Conservation (phyloP, 2,113 vertebrate genomes). For the Pycnonotus jocosus region DNA sequence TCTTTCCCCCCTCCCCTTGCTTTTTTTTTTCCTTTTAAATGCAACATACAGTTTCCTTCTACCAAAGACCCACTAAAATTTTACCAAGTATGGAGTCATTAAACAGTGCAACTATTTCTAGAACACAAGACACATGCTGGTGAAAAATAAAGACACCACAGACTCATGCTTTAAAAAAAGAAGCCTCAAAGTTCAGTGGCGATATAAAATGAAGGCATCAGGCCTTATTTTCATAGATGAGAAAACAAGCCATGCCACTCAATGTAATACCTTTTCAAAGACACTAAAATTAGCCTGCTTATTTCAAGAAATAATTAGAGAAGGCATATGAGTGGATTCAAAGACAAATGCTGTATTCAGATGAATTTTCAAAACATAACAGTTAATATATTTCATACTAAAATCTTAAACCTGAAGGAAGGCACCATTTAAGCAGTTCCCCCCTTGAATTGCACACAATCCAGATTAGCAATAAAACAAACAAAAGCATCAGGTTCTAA, state of each 20-base stretch:
- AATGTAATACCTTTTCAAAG: not conserved
- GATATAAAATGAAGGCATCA: not conserved
- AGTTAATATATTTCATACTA: not conserved
- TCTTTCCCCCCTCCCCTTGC: not conserved
- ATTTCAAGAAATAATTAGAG: not conserved
- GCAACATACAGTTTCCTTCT: not conserved
- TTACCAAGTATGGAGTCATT: not conserved
- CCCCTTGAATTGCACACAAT: not conserved
- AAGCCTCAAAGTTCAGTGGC: not conserved
- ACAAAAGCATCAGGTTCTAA: not conserved
- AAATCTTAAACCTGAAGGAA: not conserved
- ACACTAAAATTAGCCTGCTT: not conserved
- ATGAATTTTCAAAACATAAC: not conserved
- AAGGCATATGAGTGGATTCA: not conserved
- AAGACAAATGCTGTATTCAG: not conserved
- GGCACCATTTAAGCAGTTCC: not conserved
- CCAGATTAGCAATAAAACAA: not conserved
- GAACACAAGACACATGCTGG: not conserved
- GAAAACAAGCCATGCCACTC: not conserved
- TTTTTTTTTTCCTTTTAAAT: not conserved
- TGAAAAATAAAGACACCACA: not conserved
- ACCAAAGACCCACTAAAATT: not conserved
- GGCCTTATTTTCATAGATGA: not conserved
- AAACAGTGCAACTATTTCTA: not conserved
- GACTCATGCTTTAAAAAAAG: not conserved